Percentiles rank a stretch among this genome's conserved stretches.
These are phyloP conservation scores for Rattus rattus DNA, from an alignment of 2,113 vertebrate species.

Conservation along the genomic window DNA sequence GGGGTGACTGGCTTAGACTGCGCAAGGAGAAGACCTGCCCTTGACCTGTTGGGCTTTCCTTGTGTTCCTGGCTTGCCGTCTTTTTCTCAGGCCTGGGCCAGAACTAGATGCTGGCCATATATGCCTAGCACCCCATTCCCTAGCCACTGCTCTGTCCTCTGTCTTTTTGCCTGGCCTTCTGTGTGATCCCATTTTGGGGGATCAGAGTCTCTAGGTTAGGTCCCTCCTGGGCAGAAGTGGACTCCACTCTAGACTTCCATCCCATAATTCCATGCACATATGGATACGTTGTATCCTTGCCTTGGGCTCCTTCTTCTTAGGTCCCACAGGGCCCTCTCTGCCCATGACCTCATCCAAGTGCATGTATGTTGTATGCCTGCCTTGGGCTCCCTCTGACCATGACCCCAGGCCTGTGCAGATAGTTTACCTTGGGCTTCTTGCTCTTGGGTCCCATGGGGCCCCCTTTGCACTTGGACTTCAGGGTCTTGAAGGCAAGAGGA, in stretches of 20 bases:
- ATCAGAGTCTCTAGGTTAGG: neutral
- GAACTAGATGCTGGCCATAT: neutral
- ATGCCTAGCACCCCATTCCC: neutral
- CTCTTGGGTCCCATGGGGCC: neutral
- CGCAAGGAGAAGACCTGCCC: fast-evolving
- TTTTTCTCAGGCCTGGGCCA: neutral
- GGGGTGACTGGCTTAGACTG: neutral
- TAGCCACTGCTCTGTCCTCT: neutral
- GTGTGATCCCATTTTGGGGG: neutral
- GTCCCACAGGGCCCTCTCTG: too few relatives aligned
- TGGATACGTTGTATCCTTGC: too few relatives aligned
- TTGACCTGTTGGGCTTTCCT: neutral
- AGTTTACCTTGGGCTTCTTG: neutral
- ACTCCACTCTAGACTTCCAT: neutral
- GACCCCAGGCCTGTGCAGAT: neutral
- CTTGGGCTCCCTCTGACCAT: too few relatives aligned
- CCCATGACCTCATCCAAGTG: too few relatives aligned
- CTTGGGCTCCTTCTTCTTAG: too few relatives aligned
- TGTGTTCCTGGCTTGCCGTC: neutral
- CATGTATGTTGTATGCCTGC: too few relatives aligned
- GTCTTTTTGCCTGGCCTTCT: neutral
- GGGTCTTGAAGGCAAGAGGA: neutral
- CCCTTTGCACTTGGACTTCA: neutral
- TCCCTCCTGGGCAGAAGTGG: neutral
- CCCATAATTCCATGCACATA: too few relatives aligned